These are phyloP conservation scores for Aromia moschata DNA, from an alignment of 2,888 invertebrate species.

Conservation along the genomic window DNA sequence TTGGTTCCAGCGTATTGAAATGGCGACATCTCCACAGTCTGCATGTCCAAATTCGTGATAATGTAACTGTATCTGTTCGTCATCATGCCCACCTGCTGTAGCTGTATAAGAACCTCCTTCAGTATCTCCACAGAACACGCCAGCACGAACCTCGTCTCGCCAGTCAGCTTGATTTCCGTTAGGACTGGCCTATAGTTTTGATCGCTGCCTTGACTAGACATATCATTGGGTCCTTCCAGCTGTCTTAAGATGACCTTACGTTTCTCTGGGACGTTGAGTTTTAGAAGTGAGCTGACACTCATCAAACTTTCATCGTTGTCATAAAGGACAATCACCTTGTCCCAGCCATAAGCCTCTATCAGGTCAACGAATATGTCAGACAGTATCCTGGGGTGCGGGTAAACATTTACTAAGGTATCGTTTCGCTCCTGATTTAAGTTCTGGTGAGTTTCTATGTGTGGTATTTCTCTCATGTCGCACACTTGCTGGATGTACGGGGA, in stretches of 20 bases:
- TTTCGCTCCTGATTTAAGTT: constrained; percentile 64
- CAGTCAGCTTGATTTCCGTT: constrained; percentile 62
- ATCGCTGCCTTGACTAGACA: not conserved
- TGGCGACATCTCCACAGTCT: constrained; percentile 67
- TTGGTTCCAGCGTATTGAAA: constrained; percentile 69
- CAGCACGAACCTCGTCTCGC: constrained; percentile 64
- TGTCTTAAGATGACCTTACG: constrained; percentile 68
- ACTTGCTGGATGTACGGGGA: constrained; percentile 72
- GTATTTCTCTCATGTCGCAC: constrained; percentile 69
- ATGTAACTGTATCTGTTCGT: constrained; percentile 67
- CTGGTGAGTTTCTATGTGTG: constrained; percentile 67
- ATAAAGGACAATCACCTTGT: constrained; percentile 85
- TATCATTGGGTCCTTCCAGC: constrained; percentile 63
- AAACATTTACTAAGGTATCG: constrained; percentile 77
- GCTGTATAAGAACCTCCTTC: constrained; percentile 64
- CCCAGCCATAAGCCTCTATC: constrained; percentile 80
- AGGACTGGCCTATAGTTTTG: constrained; percentile 55
- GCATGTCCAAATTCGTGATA: constrained; percentile 68
- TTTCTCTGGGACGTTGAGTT: constrained; percentile 55
- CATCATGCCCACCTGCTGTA: constrained; percentile 71
- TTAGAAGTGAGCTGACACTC: constrained; percentile 65
- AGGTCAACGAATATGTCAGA: constrained; percentile 72
- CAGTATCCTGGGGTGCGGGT: constrained; percentile 80
- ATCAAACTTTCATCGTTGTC: constrained; percentile 68
- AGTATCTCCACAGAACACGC: constrained; percentile 65